A percentile compares a stretch with the other conserved stretches of the same genome.
phyloP scores from a whole-genome alignment of 1,140 invertebrate genomes.

The Diabrotica undecimpunctata region DNA sequence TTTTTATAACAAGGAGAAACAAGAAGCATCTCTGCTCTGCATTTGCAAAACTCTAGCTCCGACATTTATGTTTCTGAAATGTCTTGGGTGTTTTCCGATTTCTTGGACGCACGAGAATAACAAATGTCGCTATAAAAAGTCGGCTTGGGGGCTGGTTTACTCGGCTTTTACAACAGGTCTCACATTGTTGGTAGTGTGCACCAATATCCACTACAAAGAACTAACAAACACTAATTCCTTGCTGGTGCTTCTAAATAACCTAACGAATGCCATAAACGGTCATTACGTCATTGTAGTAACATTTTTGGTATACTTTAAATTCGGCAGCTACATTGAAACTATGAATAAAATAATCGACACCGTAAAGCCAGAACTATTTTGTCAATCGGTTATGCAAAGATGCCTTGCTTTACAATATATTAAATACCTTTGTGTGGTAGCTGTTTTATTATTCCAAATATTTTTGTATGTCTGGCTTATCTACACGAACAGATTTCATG shows the following conservation, averaged over 20 bases:
- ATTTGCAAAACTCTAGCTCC: not conserved
- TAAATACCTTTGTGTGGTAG: slow-evolving; percentile 17
- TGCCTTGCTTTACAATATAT: slow-evolving; percentile 28
- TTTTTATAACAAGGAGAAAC: too few species aligned
- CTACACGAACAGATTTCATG: slow-evolving; percentile 27
- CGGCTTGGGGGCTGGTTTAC: not conserved
- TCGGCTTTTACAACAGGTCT: not conserved
- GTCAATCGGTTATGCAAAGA: slow-evolving; percentile 26
- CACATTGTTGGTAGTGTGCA: not conserved
- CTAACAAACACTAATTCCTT: slow-evolving; percentile 32
- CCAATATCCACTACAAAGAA: slow-evolving; percentile 8
- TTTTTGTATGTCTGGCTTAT: slow-evolving; percentile 27
- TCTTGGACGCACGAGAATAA: not conserved
- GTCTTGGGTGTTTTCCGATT: not conserved
- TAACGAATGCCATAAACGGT: slow-evolving; percentile 37
- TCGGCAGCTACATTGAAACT: slow-evolving; percentile 27
- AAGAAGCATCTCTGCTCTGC: not conserved
- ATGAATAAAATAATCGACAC: slow-evolving; percentile 31
- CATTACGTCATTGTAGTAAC: slow-evolving; percentile 29
- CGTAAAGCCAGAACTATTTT: slow-evolving; percentile 32
- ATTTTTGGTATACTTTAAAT: slow-evolving; percentile 24
- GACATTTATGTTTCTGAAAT: not conserved
- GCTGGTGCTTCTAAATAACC: slow-evolving; percentile 30
- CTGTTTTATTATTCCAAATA: slow-evolving; percentile 11
- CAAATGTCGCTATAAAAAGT: not conserved